Evolutionary conservation across 2,113 vertebrate genomes (phyloP).

Genomic region (Ciconia stormi): DNA sequence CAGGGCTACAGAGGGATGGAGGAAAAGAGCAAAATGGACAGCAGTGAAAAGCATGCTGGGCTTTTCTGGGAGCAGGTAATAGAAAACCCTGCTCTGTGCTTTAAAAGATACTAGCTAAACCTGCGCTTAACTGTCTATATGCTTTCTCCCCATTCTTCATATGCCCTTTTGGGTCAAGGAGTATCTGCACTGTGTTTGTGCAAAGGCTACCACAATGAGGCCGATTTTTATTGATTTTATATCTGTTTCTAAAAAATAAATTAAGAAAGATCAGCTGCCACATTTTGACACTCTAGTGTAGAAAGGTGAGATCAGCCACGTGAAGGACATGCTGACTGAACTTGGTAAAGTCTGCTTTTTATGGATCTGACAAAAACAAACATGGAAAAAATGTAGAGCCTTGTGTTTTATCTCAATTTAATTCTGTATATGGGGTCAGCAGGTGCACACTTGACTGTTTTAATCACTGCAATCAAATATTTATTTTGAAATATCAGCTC

Average conservation of each 20-base stretch:
- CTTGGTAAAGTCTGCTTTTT: background rate
- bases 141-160: background rate
- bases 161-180: background rate
- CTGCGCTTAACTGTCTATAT: background rate
- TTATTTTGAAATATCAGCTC: background rate
- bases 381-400: background rate
- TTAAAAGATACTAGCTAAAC: background rate
- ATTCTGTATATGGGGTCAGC: background rate
- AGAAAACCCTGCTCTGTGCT: background rate
- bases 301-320: background rate
- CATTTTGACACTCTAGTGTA: background rate
- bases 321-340: background rate
- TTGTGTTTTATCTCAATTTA: background rate
- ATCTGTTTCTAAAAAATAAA: background rate
- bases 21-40: background rate
- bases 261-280: background rate
- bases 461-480: background rate
- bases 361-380: background rate
- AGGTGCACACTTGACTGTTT: background rate
- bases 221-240: background rate
- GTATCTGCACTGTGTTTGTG: background rate
- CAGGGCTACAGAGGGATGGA: background rate
- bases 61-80: background rate
- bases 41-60: background rate
- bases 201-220: background rate